Evolutionary conservation across 2,888 invertebrate genomes (phyloP).

Genomic region (Orthosia cruda): DNA sequence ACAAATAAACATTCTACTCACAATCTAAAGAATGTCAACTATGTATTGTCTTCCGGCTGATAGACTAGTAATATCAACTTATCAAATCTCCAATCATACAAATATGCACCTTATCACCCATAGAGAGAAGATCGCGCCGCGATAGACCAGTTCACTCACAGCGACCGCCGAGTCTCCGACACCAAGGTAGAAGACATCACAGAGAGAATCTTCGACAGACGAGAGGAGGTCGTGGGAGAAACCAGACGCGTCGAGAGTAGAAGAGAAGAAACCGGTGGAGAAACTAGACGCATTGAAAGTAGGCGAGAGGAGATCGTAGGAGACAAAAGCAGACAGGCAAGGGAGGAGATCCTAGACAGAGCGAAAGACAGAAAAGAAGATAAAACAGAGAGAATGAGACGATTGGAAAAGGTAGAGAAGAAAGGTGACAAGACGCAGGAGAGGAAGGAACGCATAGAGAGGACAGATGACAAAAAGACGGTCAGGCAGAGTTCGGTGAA

Average conservation of each 20-base stretch:
- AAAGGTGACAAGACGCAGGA: conserved; percentile 73
- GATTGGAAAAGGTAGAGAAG: conserved; percentile 71
- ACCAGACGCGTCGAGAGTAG: conserved; percentile 51
- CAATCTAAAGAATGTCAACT: conserved; percentile 6
- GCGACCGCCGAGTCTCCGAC: conserved; percentile 80
- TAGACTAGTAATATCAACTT: conserved; percentile 7
- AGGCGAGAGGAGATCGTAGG: conserved; percentile 52
- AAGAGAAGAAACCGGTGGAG: conserved; percentile 44
- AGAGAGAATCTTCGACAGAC: conserved; percentile 49
- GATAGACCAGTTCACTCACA: conserved; percentile 87
- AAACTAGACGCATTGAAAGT: conserved; percentile 51
- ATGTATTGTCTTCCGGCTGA: conserved; percentile 15
- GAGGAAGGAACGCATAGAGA: conserved; percentile 70
- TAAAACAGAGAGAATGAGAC: conserved; percentile 56
- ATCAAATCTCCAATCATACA: conserved; percentile 14
- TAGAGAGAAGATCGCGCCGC: conserved; percentile 87
- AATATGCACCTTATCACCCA: conserved; percentile 35
- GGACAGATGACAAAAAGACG: conserved; percentile 85
- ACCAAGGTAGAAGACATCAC: conserved; percentile 71
- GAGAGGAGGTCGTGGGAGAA: conserved; percentile 53
- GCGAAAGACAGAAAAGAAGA: conserved; percentile 44
- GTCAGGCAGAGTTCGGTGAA: conserved; percentile 95
- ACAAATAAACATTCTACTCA: background rate
- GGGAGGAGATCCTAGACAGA: conserved; percentile 52
- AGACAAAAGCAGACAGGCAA: conserved; percentile 46